A percentile compares a stretch with the other conserved stretches of the same genome.
phyloP scores from a whole-genome alignment of 92 coral and sea anemone species.

The Parazoanthus atlanticus region DNA sequence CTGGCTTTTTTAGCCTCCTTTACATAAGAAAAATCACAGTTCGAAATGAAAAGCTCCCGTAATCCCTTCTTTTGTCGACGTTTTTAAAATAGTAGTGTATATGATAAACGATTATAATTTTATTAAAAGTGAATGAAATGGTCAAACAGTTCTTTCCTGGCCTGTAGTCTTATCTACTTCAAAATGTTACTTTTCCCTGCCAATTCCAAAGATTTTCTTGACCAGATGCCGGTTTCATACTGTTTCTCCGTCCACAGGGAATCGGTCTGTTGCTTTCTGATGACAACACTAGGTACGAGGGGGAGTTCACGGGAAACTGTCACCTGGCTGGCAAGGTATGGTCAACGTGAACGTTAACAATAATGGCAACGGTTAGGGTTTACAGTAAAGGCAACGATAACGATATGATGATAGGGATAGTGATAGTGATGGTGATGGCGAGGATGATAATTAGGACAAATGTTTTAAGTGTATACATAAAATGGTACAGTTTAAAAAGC shows the following conservation, averaged over 20 bases:
- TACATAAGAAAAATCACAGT: too few relatives aligned
- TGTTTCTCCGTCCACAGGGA: conserved; percentile 64
- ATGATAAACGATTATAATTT: too few relatives aligned
- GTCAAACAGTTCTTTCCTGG: neutral
- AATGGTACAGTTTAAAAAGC: too few relatives aligned
- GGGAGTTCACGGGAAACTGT: conserved; percentile 90
- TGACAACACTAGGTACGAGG: conserved; percentile 92
- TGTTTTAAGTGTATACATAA: too few relatives aligned
- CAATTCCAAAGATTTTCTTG: neutral
- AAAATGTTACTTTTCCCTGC: neutral
- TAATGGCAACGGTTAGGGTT: too few relatives aligned
- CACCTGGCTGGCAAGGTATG: conserved; percentile 93
- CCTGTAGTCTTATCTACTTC: neutral
- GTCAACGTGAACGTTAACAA: too few relatives aligned
- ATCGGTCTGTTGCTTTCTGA: conserved; percentile 84
- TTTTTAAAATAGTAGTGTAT: too few relatives aligned
- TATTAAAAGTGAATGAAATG: neutral
- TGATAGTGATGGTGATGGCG: neutral
- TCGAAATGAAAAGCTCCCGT: too few relatives aligned
- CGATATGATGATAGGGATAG: neutral
- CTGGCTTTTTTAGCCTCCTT: too few relatives aligned
- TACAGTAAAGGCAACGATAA: neutral
- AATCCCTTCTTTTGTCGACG: too few relatives aligned
- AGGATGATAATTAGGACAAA: too few relatives aligned
- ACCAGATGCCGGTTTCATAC: conserved; percentile 1